These are phyloP conservation scores for Phrynosoma blainvillii DNA, from an alignment of 2,113 vertebrate genomes.

Conservation along the genomic window DNA sequence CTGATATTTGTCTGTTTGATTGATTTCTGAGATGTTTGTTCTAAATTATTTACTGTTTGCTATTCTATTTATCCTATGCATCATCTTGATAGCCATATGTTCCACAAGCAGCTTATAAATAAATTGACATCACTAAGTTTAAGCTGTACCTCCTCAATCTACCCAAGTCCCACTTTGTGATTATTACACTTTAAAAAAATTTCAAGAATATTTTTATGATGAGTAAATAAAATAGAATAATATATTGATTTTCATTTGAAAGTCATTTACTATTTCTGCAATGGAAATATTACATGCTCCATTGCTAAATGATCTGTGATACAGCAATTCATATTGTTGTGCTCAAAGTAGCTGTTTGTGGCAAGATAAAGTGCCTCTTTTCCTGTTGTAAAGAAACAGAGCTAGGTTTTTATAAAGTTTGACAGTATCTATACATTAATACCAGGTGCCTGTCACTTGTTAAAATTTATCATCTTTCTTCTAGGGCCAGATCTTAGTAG, in stretches of 20 bases:
- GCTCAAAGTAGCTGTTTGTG: neutral
- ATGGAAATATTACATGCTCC: neutral
- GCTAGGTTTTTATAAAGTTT: neutral
- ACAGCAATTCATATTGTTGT: neutral
- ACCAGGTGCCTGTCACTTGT: neutral
- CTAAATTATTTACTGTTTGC: neutral
- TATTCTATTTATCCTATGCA: neutral
- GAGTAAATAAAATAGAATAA: conserved; percentile 47
- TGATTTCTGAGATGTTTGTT: neutral
- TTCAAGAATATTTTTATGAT: conserved; percentile 35
- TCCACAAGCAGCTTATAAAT: neutral
- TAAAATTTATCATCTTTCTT: neutral
- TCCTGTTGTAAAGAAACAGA: neutral
- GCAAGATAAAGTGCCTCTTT: neutral
- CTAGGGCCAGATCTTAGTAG: neutral
- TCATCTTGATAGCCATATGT: neutral
- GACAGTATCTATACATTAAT: neutral
- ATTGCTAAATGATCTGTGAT: neutral
- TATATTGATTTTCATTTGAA: conserved; percentile 58
- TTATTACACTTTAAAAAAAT: conserved; percentile 38
- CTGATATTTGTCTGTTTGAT: neutral
- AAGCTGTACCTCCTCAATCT: conserved; percentile 41
- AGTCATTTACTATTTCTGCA: neutral
- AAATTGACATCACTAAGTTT: conserved; percentile 30
- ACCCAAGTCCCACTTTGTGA: fast-evolving